Evolutionary conservation across 1,140 invertebrate species (phyloP).

Genomic region (Brachionus paranguensis): DNA sequence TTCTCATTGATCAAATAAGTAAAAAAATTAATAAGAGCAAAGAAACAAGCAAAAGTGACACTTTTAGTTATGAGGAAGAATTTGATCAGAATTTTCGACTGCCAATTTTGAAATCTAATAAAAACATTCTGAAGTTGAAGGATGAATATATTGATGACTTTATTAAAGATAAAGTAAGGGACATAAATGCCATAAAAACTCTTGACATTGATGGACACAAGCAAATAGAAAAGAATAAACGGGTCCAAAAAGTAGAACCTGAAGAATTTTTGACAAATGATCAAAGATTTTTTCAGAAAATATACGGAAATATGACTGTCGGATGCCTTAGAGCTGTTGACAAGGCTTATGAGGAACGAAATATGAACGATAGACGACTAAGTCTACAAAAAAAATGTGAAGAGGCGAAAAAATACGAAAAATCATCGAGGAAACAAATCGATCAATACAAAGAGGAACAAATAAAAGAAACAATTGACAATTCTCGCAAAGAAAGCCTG

Average conservation of each 20-base stretch:
- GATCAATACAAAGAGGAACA: slow-evolving; percentile 48
- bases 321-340: slow-evolving; percentile 52
- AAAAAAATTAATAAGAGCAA: background rate
- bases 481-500: slow-evolving; percentile 46
- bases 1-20: background rate
- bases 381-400: slow-evolving; percentile 19
- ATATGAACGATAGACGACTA: slow-evolving; percentile 44
- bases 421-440: slow-evolving; percentile 48
- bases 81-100: background rate
- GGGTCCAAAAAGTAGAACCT: background rate
- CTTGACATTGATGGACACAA: background rate
- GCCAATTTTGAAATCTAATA: slow-evolving; percentile 10
- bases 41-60: background rate
- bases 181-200: background rate
- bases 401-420: slow-evolving; percentile 46
- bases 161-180: slow-evolving; percentile 1
- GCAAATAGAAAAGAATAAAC: background rate
- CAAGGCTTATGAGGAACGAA: slow-evolving; percentile 51
- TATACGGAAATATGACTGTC: slow-evolving; percentile 52
- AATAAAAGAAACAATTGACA: slow-evolving; percentile 44
- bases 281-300: slow-evolving; percentile 46
- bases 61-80: background rate
- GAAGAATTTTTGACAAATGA: slow-evolving; percentile 45
- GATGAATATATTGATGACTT: slow-evolving; percentile 3
- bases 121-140: background rate